These are phyloP conservation scores for Cyclura pinguis DNA, from an alignment of 2,797 vertebrate species.

Conservation along the genomic window DNA sequence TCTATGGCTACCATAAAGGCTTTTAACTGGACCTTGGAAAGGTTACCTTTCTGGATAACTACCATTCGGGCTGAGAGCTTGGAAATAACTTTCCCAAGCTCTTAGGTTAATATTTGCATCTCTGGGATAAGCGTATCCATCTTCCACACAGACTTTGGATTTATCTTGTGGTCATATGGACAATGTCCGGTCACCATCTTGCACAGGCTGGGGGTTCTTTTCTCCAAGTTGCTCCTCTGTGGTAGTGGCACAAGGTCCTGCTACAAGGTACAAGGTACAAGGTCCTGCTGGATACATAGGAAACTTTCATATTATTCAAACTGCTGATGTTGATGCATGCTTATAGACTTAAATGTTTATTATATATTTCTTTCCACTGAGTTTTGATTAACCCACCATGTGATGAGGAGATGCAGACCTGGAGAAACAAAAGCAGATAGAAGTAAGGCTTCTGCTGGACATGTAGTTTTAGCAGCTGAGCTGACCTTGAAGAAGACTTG, in stretches of 20 bases:
- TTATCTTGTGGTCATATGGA: background rate
- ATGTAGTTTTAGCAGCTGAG: constrained; percentile 33
- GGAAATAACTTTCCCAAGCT: no score
- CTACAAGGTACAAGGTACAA: background rate
- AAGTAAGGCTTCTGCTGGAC: constrained; percentile 18
- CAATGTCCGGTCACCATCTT: background rate
- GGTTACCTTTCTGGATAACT: no score
- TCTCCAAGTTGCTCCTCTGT: no score
- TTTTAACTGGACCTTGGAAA: no score
- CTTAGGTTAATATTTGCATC: no score
- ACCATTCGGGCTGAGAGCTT: no score
- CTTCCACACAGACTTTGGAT: background rate
- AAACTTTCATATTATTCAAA: background rate
- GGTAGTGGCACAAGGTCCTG: no score
- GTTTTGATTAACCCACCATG: background rate
- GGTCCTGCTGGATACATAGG: background rate
- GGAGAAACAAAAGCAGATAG: background rate
- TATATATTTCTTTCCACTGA: background rate
- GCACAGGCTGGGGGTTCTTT: background rate
- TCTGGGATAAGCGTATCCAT: background rate
- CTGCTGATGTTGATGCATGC: background rate
- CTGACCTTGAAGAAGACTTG: constrained; percentile 65
- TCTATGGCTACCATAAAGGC: no score
- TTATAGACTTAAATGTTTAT: background rate
- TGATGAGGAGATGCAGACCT: background rate